Base-by-base conservation (phyloP, 1,140 invertebrate genomes). In the Luehdorfia chinensis region DNA sequence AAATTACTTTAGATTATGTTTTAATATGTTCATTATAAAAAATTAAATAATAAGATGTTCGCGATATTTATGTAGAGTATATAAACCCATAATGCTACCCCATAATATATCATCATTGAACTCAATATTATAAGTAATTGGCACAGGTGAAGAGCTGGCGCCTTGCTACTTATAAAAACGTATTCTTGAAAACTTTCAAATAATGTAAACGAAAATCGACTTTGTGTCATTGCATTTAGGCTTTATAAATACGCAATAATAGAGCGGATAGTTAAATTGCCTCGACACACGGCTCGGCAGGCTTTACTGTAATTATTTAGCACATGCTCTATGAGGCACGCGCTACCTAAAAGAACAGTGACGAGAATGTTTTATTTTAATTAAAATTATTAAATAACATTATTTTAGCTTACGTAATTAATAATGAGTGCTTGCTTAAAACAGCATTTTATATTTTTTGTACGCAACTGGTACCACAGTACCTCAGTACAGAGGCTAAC, bases 111-210 rank as follows among this genome's bases (percentile, higher is more conserved):
- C 25, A 54, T 50, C 36, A 59, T 50, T 44, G 15, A 52, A 58
- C 57, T 64, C 68, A 65, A 61, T 71, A 62, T 60, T 56, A 44
- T 50, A 61, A 59, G 51, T 70, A 70, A 71, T 68, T 69, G 63
- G 62, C 46, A 68, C 68, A 72, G 68, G 68, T 72, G 65, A 64
- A 46, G 30, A 27, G 27, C 44, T 55, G 44, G 36, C 41, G 47
- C 53, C 54, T 53, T 56, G 47, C 19, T 31, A 43, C 25, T 43
- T 28, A 28, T 16, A 43, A 43, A 34, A 43, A 43, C 14, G 1
- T 14, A 41, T 15, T 41, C 0, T n/a, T 41, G 14, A 2, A 16
- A 11, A 16, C 7, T 4, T 3, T 4, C 21, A 5, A 13, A 14
- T 0, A n/a, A 1, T 4, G 8, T 13, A 27, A 15, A 34, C 14